Conservation (phyloP, 2,888 invertebrate species). For the Sinodicranocentrus sp. region DNA sequence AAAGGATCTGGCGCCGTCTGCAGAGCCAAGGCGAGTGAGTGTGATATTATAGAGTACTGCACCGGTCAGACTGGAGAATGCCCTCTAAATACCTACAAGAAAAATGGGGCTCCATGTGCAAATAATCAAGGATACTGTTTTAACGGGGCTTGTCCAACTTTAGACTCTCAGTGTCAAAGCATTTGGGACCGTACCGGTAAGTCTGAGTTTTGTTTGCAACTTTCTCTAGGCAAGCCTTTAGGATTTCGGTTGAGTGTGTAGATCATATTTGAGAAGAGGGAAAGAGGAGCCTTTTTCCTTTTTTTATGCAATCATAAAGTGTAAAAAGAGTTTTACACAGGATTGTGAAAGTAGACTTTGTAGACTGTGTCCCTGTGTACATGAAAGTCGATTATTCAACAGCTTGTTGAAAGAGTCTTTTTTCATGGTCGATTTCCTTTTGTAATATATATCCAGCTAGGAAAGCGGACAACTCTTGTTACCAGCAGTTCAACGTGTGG, state of each 20-base stretch:
- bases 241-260: too few relatives aligned
- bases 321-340: not conserved
- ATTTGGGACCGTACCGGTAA: constrained; percentile 91
- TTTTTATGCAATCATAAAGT: not conserved
- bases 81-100: constrained; percentile 92
- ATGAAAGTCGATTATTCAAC: constrained; percentile 65
- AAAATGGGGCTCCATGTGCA: constrained; percentile 93
- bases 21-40: constrained; percentile 92
- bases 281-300: not conserved
- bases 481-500: constrained; percentile 91
- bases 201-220: constrained; percentile 4
- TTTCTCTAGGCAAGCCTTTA: too few relatives aligned
- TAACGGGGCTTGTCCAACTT: constrained; percentile 93
- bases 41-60: constrained; percentile 97
- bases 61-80: constrained; percentile 93
- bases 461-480: constrained; percentile 72
- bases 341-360: not conserved
- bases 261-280: too few relatives aligned
- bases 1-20: constrained; percentile 88
- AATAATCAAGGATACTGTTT: constrained; percentile 90
- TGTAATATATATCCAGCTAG: constrained; percentile 61
- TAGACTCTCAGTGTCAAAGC: constrained; percentile 91
- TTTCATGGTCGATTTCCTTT: constrained; percentile 55
- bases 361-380: not conserved
- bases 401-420: constrained; percentile 62